Conservation (phyloP, 1,140 invertebrate species). For the Danaus melanippus region DNA sequence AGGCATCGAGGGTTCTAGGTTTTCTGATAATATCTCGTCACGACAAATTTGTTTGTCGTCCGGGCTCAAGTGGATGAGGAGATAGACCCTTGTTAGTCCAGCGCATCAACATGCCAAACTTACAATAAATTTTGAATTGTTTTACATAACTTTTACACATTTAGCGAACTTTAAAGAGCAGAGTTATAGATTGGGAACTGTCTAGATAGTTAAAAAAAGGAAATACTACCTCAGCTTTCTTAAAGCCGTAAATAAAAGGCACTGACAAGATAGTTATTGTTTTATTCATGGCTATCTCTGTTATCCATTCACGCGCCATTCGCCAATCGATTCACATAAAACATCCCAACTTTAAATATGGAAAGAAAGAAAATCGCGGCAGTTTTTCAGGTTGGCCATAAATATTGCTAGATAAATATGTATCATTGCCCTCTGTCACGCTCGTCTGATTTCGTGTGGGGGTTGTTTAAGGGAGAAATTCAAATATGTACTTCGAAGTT, state of each 20-base stretch:
- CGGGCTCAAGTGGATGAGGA: constrained; percentile 29
- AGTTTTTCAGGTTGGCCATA: constrained; percentile 50
- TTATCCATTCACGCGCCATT: constrained; percentile 32
- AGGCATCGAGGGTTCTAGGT: constrained; percentile 31
- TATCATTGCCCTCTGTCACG: constrained; percentile 57
- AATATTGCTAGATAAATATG: constrained; percentile 68
- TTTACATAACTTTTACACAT: no score
- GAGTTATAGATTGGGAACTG: background rate
- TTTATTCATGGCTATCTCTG: constrained; percentile 30
- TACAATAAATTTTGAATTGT: no score
- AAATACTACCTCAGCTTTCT: background rate
- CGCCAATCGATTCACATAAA: constrained; percentile 44
- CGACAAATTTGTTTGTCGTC: constrained; percentile 54
- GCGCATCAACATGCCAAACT: background rate
- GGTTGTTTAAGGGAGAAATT: constrained; percentile 27
- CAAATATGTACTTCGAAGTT: constrained; percentile 46
- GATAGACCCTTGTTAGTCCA: constrained; percentile 9
- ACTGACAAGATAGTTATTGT: constrained; percentile 20
- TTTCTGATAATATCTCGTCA: constrained; percentile 56
- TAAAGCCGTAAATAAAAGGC: constrained; percentile 12
- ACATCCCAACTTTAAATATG: constrained; percentile 62
- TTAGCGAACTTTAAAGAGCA: background rate
- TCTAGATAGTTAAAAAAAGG: background rate
- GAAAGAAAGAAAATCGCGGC: constrained; percentile 50
- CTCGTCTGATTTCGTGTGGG: constrained; percentile 27